Evolutionary conservation across 1,140 invertebrate genomes (phyloP).

Genomic region (Arctopsyche grandis): DNA sequence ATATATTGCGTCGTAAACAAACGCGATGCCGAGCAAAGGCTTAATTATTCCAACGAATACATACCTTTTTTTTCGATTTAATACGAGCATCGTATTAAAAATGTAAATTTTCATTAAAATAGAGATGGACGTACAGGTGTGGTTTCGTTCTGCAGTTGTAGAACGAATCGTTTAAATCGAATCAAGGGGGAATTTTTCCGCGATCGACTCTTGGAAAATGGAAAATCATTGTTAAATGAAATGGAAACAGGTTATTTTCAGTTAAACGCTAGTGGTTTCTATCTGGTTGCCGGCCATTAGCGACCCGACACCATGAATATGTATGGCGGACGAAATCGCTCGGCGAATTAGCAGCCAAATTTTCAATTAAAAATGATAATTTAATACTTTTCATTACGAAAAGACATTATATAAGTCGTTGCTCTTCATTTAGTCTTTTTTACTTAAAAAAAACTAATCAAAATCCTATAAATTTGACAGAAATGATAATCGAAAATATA

Average conservation of each 20-base stretch:
- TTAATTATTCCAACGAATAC: neutral
- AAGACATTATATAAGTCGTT: neutral
- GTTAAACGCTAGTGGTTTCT: slow-evolving; percentile 30
- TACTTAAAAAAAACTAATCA: no score
- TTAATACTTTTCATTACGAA: slow-evolving; percentile 28
- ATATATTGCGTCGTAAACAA: neutral
- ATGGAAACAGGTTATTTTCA: slow-evolving; percentile 39
- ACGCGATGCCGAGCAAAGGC: neutral
- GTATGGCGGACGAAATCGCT: slow-evolving; percentile 24
- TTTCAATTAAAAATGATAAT: slow-evolving; percentile 31
- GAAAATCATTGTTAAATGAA: slow-evolving; percentile 45
- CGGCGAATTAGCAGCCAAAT: slow-evolving; percentile 28
- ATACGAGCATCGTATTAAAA: neutral
- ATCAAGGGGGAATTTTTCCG: neutral
- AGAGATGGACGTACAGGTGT: neutral
- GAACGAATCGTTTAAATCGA: neutral
- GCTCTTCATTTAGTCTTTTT: no score
- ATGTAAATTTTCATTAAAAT: neutral
- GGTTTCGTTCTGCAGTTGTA: neutral
- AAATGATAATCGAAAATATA: no score
- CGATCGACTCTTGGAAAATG: slow-evolving; percentile 26
- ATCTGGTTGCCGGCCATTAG: slow-evolving; percentile 32
- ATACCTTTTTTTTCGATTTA: neutral
- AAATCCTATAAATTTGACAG: no score
- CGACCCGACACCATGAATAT: slow-evolving; percentile 37